These are phyloP conservation scores for Phenganax subtilis DNA, from an alignment of 92 coral and sea anemone species.

Conservation along the genomic window DNA sequence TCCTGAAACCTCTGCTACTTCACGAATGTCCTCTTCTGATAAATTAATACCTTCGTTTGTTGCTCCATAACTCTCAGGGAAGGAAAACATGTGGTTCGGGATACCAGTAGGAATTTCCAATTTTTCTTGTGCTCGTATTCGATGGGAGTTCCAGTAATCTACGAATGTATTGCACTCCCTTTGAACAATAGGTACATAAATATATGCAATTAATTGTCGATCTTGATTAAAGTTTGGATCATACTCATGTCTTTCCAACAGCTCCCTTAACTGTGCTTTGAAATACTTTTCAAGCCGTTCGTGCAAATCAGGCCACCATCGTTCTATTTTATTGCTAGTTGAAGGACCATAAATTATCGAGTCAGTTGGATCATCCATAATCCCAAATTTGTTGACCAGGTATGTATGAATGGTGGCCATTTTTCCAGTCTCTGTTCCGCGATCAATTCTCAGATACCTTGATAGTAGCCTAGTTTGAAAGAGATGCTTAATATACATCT, in stretches of 20 bases:
- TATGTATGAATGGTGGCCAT: constrained; percentile 50
- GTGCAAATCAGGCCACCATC: constrained; percentile 65
- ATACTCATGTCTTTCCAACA: constrained; percentile 9
- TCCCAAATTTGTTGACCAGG: constrained; percentile 41
- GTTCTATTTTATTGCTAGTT: constrained; percentile 63
- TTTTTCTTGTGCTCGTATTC: constrained; percentile 60
- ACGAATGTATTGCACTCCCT: constrained; percentile 49
- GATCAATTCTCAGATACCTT: too few relatives aligned
- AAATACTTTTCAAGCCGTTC: constrained; percentile 53
- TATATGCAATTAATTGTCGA: constrained; percentile 54
- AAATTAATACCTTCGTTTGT: constrained; percentile 43
- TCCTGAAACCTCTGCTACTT: constrained; percentile 53
- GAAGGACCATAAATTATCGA: constrained; percentile 61
- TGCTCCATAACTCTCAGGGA: constrained; percentile 56
- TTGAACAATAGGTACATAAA: constrained; percentile 54
- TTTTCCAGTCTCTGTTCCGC: constrained; percentile 51
- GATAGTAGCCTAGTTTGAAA: background rate
- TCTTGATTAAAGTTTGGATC: constrained; percentile 42
- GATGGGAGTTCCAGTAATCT: constrained; percentile 61
- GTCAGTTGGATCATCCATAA: constrained; percentile 54
- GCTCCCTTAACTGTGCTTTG: constrained; percentile 45
- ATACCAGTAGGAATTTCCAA: constrained; percentile 63
- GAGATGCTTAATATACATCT: background rate
- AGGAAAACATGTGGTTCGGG: constrained; percentile 63
- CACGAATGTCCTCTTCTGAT: constrained; percentile 47